These are phyloP conservation scores for Pachyramphus minor DNA, from an alignment of 2,113 vertebrate genomes.

Conservation along the genomic window DNA sequence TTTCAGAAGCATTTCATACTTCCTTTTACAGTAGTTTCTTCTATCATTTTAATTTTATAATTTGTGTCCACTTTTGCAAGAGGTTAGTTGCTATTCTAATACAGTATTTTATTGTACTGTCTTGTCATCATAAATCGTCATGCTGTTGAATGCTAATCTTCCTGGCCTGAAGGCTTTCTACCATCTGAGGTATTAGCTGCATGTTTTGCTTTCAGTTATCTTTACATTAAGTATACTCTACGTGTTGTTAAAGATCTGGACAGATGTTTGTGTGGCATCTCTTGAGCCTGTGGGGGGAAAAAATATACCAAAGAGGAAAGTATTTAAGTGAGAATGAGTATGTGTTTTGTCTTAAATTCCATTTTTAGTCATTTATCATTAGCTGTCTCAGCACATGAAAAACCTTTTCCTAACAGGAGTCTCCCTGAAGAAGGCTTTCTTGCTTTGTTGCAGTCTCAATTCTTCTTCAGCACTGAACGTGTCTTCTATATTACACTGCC, in stretches of 20 bases:
- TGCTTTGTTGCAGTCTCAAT: background rate
- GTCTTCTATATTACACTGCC: background rate
- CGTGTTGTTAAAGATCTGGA: background rate
- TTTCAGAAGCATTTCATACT: background rate
- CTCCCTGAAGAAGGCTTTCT: background rate
- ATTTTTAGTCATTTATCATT: background rate
- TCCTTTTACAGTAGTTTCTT: background rate
- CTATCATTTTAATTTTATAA: background rate
- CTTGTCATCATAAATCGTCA: background rate
- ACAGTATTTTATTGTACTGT: background rate
- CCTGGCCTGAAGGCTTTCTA: background rate
- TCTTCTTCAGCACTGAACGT: background rate
- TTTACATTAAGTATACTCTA: background rate
- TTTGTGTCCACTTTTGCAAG: background rate
- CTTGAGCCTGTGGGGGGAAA: background rate
- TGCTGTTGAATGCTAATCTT: background rate
- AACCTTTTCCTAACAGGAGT: background rate
- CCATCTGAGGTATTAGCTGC: background rate
- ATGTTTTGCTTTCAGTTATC: background rate
- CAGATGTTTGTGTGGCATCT: background rate
- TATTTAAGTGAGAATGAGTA: background rate
- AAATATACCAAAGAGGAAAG: background rate
- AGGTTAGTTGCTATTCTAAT: background rate
- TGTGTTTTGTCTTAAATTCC: background rate
- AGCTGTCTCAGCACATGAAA: background rate